Evolutionary conservation across 2,888 invertebrate genomes (phyloP).

Genomic region (Melinaea marsaeus): DNA sequence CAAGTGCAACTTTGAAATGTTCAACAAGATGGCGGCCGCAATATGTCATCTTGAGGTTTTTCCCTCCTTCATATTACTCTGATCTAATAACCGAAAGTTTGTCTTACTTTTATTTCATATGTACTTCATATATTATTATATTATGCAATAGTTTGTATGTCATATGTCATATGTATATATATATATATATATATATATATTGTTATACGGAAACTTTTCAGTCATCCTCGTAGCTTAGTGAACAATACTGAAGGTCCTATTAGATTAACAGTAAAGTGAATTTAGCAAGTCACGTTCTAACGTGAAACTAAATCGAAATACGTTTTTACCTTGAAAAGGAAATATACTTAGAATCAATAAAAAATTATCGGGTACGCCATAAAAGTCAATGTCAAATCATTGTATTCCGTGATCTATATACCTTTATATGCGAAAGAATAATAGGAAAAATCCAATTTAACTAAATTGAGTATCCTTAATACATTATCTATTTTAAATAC

Average conservation of each 20-base stretch:
- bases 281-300: conserved; percentile 57
- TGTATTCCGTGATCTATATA: too few relatives aligned
- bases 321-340: conserved; percentile 46
- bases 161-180: too few relatives aligned
- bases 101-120: conserved; percentile 61
- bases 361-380: neutral
- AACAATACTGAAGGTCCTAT: conserved; percentile 38
- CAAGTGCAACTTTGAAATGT: conserved; percentile 68
- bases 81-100: conserved; percentile 75
- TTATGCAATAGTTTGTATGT: too few relatives aligned
- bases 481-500: too few relatives aligned
- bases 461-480: too few relatives aligned
- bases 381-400: too few relatives aligned
- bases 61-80: conserved; percentile 67
- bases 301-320: conserved; percentile 56
- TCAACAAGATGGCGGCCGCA: conserved; percentile 61
- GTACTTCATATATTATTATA: conserved; percentile 21
- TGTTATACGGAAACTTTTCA: neutral
- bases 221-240: conserved; percentile 27
- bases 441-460: too few relatives aligned
- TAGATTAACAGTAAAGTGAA: conserved; percentile 59
- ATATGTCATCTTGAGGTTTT: conserved; percentile 71
- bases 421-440: too few relatives aligned
- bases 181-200: too few relatives aligned
- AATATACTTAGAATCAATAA: conserved; percentile 34